Percentiles rank a stretch among this genome's conserved stretches.
Conservation (phyloP, 2,797 vertebrate genomes). For the Serranus cabrilla region DNA sequence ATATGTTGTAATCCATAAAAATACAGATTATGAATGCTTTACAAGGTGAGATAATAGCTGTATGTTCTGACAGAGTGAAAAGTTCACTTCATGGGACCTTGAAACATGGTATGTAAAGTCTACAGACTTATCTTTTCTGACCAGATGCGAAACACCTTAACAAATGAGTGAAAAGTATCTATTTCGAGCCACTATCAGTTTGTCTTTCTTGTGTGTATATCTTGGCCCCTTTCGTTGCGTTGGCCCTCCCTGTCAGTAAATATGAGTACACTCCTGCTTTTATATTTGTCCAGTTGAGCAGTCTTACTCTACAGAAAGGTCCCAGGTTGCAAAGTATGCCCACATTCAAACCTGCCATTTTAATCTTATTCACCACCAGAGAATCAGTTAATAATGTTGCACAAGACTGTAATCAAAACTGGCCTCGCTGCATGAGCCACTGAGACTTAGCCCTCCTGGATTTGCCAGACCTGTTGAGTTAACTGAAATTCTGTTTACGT, state of each 20-base stretch:
- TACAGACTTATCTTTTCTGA: constrained; percentile 41
- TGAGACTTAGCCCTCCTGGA: constrained; percentile 62
- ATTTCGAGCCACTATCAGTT: constrained; percentile 3
- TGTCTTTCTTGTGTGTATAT: constrained; percentile 8
- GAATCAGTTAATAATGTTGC: constrained; percentile 56
- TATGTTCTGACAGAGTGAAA: neutral
- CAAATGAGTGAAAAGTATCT: constrained; percentile 24
- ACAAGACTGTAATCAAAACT: constrained; percentile 69
- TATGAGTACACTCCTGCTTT: constrained; percentile 12
- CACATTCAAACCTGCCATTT: constrained; percentile 31
- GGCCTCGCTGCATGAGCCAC: constrained; percentile 56
- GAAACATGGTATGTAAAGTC: neutral
- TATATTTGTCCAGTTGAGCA: neutral
- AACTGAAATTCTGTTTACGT: constrained; percentile 28
- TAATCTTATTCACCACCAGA: constrained; percentile 44
- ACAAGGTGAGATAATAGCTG: neutral
- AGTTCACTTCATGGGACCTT: constrained; percentile 1
- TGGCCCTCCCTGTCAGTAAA: neutral
- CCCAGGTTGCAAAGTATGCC: neutral
- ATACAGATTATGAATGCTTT: constrained; percentile 1
- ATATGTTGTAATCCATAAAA: constrained; percentile 4
- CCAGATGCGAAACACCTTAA: constrained; percentile 27
- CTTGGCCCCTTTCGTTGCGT: neutral
- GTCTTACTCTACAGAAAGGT: neutral
- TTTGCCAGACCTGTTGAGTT: constrained; percentile 49